Evolutionary conservation across 2,797 vertebrate genomes (phyloP).

Genomic region (Gallinago stenura): DNA sequence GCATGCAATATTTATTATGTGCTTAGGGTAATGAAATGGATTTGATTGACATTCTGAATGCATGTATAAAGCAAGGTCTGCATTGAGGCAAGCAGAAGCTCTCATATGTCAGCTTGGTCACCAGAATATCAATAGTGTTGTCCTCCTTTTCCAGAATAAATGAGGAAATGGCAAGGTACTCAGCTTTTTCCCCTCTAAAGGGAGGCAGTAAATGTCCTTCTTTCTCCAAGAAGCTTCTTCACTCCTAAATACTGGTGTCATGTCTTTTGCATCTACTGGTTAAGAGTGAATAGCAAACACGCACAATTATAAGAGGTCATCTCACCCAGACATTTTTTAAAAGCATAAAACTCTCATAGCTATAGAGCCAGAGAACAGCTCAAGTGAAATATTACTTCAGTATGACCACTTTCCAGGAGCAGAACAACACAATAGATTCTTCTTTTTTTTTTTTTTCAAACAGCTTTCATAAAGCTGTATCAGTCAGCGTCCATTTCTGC

Average conservation of each 20-base stretch:
- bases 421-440: neutral
- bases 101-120: neutral
- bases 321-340: neutral
- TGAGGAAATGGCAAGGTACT: neutral
- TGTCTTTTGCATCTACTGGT: neutral
- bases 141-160: neutral
- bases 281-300: neutral
- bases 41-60: neutral
- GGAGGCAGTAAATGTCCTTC: neutral
- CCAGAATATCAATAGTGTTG: neutral
- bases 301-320: neutral
- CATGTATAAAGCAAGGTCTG: neutral
- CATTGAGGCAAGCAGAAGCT: neutral
- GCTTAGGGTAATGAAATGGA: neutral
- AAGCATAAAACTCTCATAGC: neutral
- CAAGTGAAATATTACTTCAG: neutral
- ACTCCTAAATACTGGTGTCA: neutral
- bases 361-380: neutral
- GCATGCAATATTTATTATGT: neutral
- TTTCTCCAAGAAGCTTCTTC: neutral
- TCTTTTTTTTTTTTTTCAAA: neutral
- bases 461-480: neutral
- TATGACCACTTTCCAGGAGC: neutral
- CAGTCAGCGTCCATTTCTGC: neutral
- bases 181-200: neutral